Evolutionary conservation across 2,797 vertebrate species (phyloP), one percentile per base, ranked within the genome.

Genomic region (Lutjanus campechanus): DNA sequence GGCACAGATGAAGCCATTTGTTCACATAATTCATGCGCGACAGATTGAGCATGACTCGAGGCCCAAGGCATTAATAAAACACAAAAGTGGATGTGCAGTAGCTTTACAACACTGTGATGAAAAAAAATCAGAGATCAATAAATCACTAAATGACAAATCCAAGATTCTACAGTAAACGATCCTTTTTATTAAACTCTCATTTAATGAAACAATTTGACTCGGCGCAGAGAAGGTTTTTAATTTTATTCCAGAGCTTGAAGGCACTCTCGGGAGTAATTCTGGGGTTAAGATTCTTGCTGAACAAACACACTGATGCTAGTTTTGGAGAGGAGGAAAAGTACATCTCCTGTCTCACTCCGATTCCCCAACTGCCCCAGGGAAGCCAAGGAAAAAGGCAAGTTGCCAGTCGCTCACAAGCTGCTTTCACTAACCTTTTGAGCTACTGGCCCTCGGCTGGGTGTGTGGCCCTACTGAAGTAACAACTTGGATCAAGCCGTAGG

Each of bases 1-100:
- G 74, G 77, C 81, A 73, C 1, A 12, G n/a, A 76, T 77, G 65
- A 85, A 86, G 70, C 60, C 44, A 69, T 74, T 87, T 12, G 4
- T 85, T 83, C 68, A 73, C 55, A 76, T 73, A 84, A 85, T 68
- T 66, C 71, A 85, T 77, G 85, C 77, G 89, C 83, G 82, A 79
- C 49, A 84, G 51, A 77, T 68, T 44, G 63, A 81, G 80, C 80
- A 77, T 85, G 87, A 89, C 82, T 82, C 77, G 8, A 29, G 46
- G 70, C 82, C 76, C 7, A 44, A 66, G 72, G 85, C 61, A 41
- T 79, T 50, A 70, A 84, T 85, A 84, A 81, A 86, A 88, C 63
- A 78, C n/a, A 55, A 72, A 70, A 50, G 36, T 73, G 15, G 46
- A 56, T 81, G 36, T 22, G 50, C 65, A 53, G 53, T 47, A 54